These are phyloP conservation scores for Phainopepla nitens DNA, from an alignment of 2,113 vertebrate species.

Conservation along the genomic window DNA sequence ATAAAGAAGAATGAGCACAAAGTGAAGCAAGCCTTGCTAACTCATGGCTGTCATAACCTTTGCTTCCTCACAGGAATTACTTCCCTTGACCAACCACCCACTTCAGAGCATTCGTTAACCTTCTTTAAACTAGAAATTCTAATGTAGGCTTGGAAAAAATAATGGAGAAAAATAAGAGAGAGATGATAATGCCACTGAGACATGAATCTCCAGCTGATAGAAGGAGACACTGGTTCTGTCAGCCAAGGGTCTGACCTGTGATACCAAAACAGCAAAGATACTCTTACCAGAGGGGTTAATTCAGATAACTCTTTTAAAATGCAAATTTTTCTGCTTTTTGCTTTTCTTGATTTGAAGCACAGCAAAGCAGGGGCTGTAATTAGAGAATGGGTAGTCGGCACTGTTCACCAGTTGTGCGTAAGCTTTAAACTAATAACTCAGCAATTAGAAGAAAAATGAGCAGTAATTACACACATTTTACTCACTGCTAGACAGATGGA, in stretches of 20 bases:
- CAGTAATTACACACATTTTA: constrained; percentile 80
- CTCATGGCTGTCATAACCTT: not conserved
- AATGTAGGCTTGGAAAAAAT: not conserved
- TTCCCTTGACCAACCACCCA: not conserved
- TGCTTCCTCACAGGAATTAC: not conserved
- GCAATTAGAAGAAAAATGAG: constrained; percentile 84
- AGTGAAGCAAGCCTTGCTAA: not conserved
- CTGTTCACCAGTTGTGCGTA: constrained; percentile 71
- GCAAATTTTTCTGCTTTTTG: constrained; percentile 15
- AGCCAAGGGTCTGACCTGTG: not conserved
- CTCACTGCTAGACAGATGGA: constrained; percentile 79
- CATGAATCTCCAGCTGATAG: not conserved
- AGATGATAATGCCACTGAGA: not conserved
- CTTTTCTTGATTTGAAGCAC: constrained; percentile 50
- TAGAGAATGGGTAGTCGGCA: constrained; percentile 60
- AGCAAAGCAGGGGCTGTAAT: constrained; percentile 60
- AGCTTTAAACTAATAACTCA: constrained; percentile 81
- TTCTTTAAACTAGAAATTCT: constrained; percentile 15
- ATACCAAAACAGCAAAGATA: not conserved
- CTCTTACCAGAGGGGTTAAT: constrained; percentile 33
- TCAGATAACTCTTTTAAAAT: constrained; percentile 27
- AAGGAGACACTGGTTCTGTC: not conserved
- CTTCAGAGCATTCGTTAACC: not conserved
- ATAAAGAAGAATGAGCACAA: not conserved
- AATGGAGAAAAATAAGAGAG: not conserved